Evolutionary conservation across 2,797 vertebrate genomes (phyloP).

Genomic region (Microcaecilia unicolor): DNA sequence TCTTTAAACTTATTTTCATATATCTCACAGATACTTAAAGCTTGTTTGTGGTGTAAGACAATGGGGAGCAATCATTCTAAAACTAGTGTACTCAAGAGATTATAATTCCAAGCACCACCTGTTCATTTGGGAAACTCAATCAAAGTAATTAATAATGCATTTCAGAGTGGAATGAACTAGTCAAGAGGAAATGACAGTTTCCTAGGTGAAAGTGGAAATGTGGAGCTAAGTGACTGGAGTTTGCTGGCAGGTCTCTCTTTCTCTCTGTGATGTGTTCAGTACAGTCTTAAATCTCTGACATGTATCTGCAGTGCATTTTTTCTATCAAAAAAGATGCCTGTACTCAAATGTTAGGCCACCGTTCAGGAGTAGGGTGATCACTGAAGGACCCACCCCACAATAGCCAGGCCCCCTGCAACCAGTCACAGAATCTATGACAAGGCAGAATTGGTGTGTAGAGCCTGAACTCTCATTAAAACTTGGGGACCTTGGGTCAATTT

Average conservation of each 20-base stretch:
- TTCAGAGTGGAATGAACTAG: background rate
- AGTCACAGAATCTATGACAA: too few relatives aligned
- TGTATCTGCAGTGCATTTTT: background rate
- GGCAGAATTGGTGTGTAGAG: too few relatives aligned
- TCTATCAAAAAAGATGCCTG: too few relatives aligned
- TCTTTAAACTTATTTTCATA: conserved; percentile 4
- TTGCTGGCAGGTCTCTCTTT: too few relatives aligned
- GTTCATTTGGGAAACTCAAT: background rate
- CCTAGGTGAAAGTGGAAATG: background rate
- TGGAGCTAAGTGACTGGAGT: background rate
- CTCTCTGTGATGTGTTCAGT: background rate
- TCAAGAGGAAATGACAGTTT: background rate
- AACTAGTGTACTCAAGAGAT: fast-evolving
- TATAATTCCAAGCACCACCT: background rate
- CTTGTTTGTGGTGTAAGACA: background rate
- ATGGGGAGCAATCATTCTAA: background rate
- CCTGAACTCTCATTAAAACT: too few relatives aligned
- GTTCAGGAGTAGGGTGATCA: too few relatives aligned
- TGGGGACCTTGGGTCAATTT: too few relatives aligned
- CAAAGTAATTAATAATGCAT: background rate
- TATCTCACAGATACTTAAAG: background rate
- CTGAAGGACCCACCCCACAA: too few relatives aligned
- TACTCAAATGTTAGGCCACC: too few relatives aligned
- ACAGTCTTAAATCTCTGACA: background rate
- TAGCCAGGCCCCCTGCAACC: too few relatives aligned